Percentiles rank a stretch among this genome's conserved stretches.
Conservation (phyloP, 2,888 invertebrate species). For the Bruchidius siliquastri region DNA sequence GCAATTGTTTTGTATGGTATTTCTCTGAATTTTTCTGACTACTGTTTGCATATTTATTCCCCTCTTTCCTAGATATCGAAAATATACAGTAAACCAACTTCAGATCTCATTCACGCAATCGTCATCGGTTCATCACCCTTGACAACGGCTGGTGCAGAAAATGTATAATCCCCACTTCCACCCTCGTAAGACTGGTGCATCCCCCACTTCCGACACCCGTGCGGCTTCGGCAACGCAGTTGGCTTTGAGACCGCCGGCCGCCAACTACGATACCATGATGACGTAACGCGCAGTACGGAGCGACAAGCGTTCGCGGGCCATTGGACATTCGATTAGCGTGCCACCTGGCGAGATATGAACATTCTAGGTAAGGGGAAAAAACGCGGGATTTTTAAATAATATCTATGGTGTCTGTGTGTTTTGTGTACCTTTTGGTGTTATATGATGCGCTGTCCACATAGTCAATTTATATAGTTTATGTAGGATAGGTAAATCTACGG, state of each 20-base stretch:
- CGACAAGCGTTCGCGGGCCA: conserved; percentile 47
- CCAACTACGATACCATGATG: conserved; percentile 24
- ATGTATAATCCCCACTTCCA: not conserved
- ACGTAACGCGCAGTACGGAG: conserved; percentile 49
- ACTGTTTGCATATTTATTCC: too few relatives aligned
- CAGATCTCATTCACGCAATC: not conserved
- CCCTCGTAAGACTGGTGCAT: not conserved
- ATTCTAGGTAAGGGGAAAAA: conserved; percentile 51
- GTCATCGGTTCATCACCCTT: not conserved
- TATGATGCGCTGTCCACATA: too few relatives aligned
- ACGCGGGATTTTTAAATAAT: conserved; percentile 17
- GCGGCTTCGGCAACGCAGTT: not conserved
- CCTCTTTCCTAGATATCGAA: too few relatives aligned
- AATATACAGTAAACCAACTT: too few relatives aligned
- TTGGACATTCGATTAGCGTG: conserved; percentile 38
- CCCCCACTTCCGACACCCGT: not conserved
- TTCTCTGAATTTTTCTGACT: too few relatives aligned
- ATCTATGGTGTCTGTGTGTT: conserved; percentile 1
- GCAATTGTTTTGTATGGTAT: too few relatives aligned
- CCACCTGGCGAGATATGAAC: conserved; percentile 46
- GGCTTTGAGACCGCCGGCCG: not conserved
- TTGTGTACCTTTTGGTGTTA: too few relatives aligned
- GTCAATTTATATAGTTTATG: too few relatives aligned
- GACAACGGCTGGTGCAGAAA: not conserved
- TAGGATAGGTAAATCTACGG: too few relatives aligned